These are phyloP conservation scores for Myotis davidii DNA, from an alignment of 2,113 vertebrate genomes.

Conservation along the genomic window DNA sequence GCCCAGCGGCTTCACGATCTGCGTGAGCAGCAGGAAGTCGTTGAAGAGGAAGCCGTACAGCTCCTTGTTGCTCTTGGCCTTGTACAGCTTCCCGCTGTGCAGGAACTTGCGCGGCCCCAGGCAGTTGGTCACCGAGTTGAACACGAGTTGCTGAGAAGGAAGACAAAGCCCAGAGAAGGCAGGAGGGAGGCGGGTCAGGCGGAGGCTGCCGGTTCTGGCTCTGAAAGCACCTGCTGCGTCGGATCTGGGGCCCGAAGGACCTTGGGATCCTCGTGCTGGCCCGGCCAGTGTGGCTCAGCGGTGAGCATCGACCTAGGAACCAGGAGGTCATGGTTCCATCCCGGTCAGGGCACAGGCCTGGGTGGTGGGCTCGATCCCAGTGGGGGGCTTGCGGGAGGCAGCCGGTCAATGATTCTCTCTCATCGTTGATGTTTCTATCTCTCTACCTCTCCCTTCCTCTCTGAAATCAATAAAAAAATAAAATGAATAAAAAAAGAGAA, in stretches of 20 bases:
- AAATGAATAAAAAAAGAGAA: no score
- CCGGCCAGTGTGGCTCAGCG: no score
- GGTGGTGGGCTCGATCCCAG: no score
- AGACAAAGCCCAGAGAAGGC: constrained; percentile 76
- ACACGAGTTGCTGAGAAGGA: constrained; percentile 95
- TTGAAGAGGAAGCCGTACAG: constrained; percentile 99
- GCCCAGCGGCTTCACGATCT: constrained; percentile 96
- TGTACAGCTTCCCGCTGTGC: constrained; percentile 98
- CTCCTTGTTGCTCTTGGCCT: constrained; percentile 99
- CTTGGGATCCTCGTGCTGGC: fast-evolving
- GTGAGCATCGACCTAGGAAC: no score
- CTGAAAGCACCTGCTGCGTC: neutral
- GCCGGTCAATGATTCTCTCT: no score
- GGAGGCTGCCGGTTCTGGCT: neutral
- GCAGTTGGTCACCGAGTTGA: constrained; percentile 99
- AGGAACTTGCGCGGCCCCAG: constrained; percentile 98
- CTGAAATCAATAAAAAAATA: no score
- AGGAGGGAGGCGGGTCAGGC: neutral
- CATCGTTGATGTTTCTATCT: no score
- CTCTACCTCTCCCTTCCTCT: no score
- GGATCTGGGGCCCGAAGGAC: neutral
- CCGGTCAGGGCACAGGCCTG: no score
- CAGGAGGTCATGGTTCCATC: no score
- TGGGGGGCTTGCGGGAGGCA: no score
- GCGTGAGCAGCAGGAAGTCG: constrained; percentile 98